phyloP scores from a whole-genome alignment of 2,888 invertebrate species.

The Scaptomyza tumidula region DNA sequence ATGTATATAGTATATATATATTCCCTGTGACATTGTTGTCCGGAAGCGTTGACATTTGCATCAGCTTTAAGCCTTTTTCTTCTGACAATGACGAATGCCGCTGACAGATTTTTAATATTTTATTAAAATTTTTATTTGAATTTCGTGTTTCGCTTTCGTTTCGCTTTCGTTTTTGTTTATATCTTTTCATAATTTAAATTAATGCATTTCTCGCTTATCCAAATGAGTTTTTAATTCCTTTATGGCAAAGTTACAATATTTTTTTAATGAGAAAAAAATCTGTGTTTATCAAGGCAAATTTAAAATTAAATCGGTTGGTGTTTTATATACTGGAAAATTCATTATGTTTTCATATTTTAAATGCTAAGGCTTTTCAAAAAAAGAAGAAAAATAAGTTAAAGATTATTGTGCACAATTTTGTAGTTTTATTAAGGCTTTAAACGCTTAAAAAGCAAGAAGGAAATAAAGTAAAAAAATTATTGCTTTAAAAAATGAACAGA shows the following conservation, averaged over 20 bases:
- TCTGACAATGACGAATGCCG: constrained; percentile 64
- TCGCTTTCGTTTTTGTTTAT: neutral
- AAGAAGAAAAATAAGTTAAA: no score
- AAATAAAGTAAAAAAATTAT: no score
- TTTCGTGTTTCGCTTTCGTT: constrained; percentile 15
- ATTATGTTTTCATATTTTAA: no score
- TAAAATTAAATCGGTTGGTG: neutral
- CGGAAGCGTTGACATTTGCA: constrained; percentile 65
- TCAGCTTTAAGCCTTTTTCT: constrained; percentile 2
- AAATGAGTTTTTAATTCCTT: constrained; percentile 52
- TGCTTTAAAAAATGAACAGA: no score
- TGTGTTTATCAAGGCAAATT: neutral
- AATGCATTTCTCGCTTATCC: constrained; percentile 3
- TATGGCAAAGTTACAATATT: constrained; percentile 17
- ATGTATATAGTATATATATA: constrained; percentile 13
- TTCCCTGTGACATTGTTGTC: constrained; percentile 11
- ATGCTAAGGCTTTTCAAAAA: no score
- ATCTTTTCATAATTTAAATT: constrained; percentile 35
- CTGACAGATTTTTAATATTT: constrained; percentile 15
- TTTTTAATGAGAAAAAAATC: neutral
- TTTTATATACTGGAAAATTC: neutral
- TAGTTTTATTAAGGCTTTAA: no score
- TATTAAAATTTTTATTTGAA: constrained; percentile 25
- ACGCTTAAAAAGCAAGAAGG: no score
- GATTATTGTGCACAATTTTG: no score